Percentiles rank a stretch among this genome's conserved stretches.
Evolutionary conservation across 2,888 invertebrate species (phyloP).

Genomic region (Sarcophaga subvicina): DNA sequence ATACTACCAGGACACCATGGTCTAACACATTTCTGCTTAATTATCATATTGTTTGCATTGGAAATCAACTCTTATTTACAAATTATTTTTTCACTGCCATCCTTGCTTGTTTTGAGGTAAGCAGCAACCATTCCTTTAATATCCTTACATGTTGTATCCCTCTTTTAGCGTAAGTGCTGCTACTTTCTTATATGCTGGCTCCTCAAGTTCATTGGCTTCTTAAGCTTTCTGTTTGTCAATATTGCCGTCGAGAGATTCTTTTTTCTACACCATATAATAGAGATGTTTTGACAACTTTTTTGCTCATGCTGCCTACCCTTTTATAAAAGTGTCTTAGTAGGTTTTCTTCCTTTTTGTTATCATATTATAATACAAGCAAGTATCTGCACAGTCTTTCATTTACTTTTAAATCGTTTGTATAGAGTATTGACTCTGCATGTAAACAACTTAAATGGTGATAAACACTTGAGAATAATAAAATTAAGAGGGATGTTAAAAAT

Average conservation of each 20-base stretch:
- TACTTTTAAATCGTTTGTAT: neutral
- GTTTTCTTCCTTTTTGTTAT: neutral
- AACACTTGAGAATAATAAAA: neutral
- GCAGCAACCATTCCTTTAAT: no score
- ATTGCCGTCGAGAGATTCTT: slow-evolving; percentile 15
- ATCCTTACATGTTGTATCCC: no score
- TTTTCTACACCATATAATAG: slow-evolving; percentile 22
- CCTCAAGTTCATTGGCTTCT: slow-evolving; percentile 46
- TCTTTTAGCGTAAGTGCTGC: no score
- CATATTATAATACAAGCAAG: neutral
- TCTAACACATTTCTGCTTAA: no score
- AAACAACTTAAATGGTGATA: neutral
- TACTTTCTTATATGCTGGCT: neutral
- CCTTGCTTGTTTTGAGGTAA: no score
- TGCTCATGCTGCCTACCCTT: neutral
- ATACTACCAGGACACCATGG: no score
- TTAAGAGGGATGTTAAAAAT: neutral
- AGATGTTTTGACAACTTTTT: slow-evolving; percentile 40
- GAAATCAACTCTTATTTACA: no score
- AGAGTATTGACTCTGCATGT: neutral
- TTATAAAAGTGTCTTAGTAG: neutral
- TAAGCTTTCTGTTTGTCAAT: slow-evolving; percentile 31
- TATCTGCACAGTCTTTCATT: neutral
- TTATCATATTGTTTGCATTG: no score
- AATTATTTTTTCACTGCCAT: no score